Percentiles rank a stretch among this genome's conserved stretches.
These are phyloP conservation scores for Tiliacea aurago DNA, from an alignment of 2,888 invertebrate species.

Conservation along the genomic window DNA sequence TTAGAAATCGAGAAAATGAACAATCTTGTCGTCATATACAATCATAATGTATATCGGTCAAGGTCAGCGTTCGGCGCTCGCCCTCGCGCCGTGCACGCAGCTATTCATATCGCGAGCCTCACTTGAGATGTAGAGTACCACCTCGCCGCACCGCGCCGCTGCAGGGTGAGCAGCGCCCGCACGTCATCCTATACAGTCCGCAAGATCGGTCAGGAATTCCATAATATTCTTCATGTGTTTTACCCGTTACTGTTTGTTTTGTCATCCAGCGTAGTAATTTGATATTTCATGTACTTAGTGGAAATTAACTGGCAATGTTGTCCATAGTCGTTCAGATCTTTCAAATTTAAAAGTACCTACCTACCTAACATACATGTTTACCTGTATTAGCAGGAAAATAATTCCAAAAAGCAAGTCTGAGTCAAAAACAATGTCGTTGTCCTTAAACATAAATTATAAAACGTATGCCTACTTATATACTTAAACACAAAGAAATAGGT, in stretches of 20 bases:
- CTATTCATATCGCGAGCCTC: conserved; percentile 64
- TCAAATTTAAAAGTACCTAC: conserved; percentile 10
- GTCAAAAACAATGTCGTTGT: conserved; percentile 38
- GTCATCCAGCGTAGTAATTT: conserved; percentile 14
- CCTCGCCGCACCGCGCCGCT: background rate
- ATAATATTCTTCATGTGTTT: conserved; percentile 11
- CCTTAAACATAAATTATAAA: conserved; percentile 38
- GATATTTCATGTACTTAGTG: conserved; percentile 32
- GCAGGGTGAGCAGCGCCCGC: background rate
- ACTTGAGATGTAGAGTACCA: background rate
- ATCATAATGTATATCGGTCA: conserved; percentile 63
- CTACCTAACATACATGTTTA: conserved; percentile 24
- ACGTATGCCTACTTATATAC: background rate
- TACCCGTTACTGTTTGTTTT: conserved; percentile 13
- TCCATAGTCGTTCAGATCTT: background rate
- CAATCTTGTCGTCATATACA: conserved; percentile 46
- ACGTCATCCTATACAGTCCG: background rate
- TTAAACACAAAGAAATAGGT: background rate
- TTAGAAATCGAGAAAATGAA: conserved; percentile 31
- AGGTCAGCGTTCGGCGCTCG: conserved; percentile 50
- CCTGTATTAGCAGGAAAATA: conserved; percentile 54
- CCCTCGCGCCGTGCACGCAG: conserved; percentile 48
- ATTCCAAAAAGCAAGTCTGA: conserved; percentile 16
- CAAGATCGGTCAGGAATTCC: background rate
- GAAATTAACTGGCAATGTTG: conserved; percentile 13